These are phyloP conservation scores for Cryptus armator DNA, from an alignment of 2,888 invertebrate genomes.

Conservation along the genomic window DNA sequence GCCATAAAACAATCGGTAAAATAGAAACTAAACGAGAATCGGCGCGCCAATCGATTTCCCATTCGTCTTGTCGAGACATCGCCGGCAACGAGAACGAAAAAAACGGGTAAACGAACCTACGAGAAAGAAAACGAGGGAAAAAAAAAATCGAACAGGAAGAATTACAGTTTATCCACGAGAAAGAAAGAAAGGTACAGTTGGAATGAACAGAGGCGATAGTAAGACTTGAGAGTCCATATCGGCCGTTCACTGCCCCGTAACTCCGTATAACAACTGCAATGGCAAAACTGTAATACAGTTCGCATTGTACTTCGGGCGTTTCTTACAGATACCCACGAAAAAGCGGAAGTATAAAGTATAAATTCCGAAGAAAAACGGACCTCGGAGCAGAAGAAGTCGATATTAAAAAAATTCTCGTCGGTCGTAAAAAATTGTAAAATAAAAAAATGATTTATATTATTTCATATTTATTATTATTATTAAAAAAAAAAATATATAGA, in stretches of 20 bases:
- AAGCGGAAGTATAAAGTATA: not conserved
- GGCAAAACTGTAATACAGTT: not conserved
- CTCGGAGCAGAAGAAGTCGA: no score
- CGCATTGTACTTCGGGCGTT: not conserved
- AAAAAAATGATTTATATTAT: no score
- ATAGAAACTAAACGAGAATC: conserved; percentile 49
- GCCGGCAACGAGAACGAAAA: conserved; percentile 40
- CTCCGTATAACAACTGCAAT: conserved; percentile 22
- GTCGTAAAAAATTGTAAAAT: no score
- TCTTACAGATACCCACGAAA: not conserved
- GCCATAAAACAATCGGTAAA: conserved; percentile 56
- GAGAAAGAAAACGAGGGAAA: not conserved
- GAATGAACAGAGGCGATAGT: not conserved
- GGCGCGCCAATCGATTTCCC: conserved; percentile 54
- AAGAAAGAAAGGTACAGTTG: conserved; percentile 22
- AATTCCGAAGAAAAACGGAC: not conserved
- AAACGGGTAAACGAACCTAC: conserved; percentile 7
- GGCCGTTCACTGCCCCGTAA: conserved; percentile 7
- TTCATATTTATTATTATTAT: no score
- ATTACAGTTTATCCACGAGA: conserved; percentile 33
- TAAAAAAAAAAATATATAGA: no score
- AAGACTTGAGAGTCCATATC: conserved; percentile 38
- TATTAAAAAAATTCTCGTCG: no score
- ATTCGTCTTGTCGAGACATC: conserved; percentile 60
- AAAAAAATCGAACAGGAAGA: conserved; percentile 40